These are phyloP conservation scores for Thereva unica DNA, from an alignment of 2,888 invertebrate species.

Conservation along the genomic window DNA sequence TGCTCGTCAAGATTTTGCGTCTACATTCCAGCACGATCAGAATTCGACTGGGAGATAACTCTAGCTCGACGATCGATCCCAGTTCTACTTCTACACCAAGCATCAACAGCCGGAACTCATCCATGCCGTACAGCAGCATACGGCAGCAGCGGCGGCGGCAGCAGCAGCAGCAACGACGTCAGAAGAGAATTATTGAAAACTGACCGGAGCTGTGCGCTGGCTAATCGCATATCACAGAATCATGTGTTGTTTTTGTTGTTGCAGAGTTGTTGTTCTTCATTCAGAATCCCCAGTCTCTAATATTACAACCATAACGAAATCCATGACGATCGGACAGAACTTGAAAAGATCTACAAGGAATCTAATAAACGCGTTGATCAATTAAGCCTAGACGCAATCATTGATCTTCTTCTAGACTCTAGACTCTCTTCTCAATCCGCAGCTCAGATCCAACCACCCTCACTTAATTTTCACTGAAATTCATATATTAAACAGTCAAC, in stretches of 20 bases:
- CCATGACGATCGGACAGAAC: too few relatives aligned
- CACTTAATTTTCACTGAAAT: too few relatives aligned
- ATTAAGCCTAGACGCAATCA: too few relatives aligned
- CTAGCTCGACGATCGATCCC: slow-evolving; percentile 40
- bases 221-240: slow-evolving; percentile 35
- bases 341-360: too few relatives aligned
- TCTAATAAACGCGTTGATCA: too few relatives aligned
- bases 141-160: slow-evolving; percentile 31
- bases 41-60: slow-evolving; percentile 52
- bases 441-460: too few relatives aligned
- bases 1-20: slow-evolving; percentile 47
- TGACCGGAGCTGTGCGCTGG: slow-evolving; percentile 26
- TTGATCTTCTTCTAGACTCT: too few relatives aligned
- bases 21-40: slow-evolving; percentile 56
- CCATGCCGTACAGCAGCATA: slow-evolving; percentile 42
- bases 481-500: too few relatives aligned
- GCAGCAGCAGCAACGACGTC: slow-evolving; percentile 36
- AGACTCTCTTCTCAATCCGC: too few relatives aligned
- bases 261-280: too few relatives aligned
- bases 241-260: slow-evolving; percentile 15
- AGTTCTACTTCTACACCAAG: slow-evolving; percentile 37
- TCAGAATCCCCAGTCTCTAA: too few relatives aligned
- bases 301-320: too few relatives aligned
- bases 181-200: slow-evolving; percentile 35
- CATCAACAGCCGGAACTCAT: slow-evolving; percentile 43